Evolutionary conservation across 2,797 vertebrate species (phyloP).

Genomic region (Hipposideros larvatus): DNA sequence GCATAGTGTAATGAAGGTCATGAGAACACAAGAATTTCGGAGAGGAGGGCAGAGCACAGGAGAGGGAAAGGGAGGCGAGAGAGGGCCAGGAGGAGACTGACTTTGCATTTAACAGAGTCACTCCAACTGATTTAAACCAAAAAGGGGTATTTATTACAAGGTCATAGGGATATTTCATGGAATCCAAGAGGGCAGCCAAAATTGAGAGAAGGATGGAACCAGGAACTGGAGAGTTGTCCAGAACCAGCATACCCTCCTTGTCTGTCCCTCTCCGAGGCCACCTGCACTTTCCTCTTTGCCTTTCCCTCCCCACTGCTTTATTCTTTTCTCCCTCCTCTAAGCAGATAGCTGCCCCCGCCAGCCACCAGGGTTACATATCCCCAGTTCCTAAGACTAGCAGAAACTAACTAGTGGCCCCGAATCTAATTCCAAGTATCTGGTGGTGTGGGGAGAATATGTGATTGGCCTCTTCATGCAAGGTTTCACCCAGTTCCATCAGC

Average conservation of each 20-base stretch:
- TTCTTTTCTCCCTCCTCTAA: not conserved
- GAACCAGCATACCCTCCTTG: not conserved
- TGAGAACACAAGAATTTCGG: not conserved
- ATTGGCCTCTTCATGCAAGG: not conserved
- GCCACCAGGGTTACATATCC: not conserved
- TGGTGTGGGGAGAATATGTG: not conserved
- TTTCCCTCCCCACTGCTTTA: not conserved
- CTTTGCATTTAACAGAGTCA: slow-evolving; percentile 22
- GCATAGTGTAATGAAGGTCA: not conserved
- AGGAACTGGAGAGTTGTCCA: not conserved
- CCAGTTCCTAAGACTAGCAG: not conserved
- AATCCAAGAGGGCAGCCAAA: not conserved
- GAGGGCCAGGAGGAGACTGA: not conserved
- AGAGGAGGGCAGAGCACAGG: not conserved
- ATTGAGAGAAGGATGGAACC: not conserved
- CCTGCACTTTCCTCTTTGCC: not conserved
- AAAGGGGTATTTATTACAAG: not conserved
- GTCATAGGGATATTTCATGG: not conserved
- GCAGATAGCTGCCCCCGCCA: not conserved
- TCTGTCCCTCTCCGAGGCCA: not conserved
- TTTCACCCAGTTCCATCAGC: not conserved
- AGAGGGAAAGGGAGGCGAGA: no score
- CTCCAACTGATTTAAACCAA: slow-evolving; percentile 3
- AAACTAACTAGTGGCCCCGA: not conserved
- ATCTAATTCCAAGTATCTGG: not conserved